A percentile compares a stretch with the other conserved stretches of the same genome.
Evolutionary conservation across 2,797 vertebrate genomes (phyloP).

Genomic region (Sternotherus odoratus): DNA sequence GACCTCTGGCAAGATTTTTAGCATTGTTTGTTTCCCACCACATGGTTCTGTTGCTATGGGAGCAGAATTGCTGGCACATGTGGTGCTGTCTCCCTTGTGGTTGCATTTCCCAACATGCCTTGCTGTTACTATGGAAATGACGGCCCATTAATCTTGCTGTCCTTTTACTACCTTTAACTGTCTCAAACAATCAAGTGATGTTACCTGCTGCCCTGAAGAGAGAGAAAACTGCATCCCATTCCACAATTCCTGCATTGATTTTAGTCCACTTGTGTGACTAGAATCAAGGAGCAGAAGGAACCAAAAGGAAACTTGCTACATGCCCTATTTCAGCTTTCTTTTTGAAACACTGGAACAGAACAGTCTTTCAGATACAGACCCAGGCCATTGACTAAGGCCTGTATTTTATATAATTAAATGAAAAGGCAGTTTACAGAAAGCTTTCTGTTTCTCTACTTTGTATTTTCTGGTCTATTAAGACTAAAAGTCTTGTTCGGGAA

Average conservation of each 20-base stretch:
- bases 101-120: conserved; percentile 65
- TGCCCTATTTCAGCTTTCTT: neutral
- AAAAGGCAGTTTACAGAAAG: neutral
- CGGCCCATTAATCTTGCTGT: conserved; percentile 69
- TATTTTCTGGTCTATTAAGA: neutral
- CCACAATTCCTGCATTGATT: conserved; percentile 44
- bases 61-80: conserved; percentile 24
- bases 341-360: neutral
- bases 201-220: conserved; percentile 45
- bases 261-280: conserved; percentile 49
- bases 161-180: conserved; percentile 66
- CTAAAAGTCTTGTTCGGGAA: neutral
- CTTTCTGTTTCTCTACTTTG: neutral
- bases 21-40: conserved; percentile 29
- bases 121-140: conserved; percentile 72
- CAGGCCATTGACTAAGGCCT: neutral
- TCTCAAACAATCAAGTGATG: conserved; percentile 69
- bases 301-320: neutral
- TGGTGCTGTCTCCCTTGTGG: conserved; percentile 23
- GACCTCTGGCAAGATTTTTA: conserved; percentile 20
- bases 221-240: conserved; percentile 35
- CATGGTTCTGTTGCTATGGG: conserved; percentile 58
- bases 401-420: neutral
- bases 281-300: conserved; percentile 56
- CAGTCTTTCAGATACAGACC: neutral